Percentiles rank a stretch among this genome's conserved stretches.
phyloP scores from a whole-genome alignment of 2,797 vertebrate genomes.

The Moxostoma hubbsi region DNA sequence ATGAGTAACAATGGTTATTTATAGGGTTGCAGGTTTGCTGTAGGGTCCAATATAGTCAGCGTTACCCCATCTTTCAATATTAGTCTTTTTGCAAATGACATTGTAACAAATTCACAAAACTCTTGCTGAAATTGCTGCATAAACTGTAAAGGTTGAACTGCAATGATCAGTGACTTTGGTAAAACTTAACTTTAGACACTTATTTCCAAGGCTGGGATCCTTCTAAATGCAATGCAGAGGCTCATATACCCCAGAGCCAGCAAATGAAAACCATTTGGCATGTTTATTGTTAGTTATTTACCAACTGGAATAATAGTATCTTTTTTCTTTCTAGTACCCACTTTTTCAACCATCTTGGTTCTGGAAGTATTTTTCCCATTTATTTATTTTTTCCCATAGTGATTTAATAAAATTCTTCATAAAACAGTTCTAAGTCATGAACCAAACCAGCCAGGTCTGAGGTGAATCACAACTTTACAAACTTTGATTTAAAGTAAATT shows the following conservation, averaged over 20 bases:
- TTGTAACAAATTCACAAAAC: slow-evolving; percentile 16
- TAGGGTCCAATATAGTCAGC: not conserved
- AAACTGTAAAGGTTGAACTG: slow-evolving; percentile 7
- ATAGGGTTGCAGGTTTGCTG: not conserved
- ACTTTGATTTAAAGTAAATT: not conserved
- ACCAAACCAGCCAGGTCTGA: too few species aligned
- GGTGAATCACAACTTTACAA: too few species aligned
- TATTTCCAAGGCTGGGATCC: slow-evolving; percentile 15
- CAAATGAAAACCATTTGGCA: not conserved
- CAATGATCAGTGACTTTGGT: slow-evolving; percentile 1
- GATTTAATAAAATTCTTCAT: too few species aligned
- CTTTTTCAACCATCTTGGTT: not conserved
- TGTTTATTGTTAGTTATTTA: not conserved
- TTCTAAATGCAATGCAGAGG: not conserved
- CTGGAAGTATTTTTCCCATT: too few species aligned
- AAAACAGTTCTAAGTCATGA: too few species aligned
- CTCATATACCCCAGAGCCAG: not conserved
- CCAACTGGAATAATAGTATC: not conserved
- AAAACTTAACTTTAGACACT: not conserved
- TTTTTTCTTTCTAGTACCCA: not conserved
- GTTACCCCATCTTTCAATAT: not conserved
- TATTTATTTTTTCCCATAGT: too few species aligned
- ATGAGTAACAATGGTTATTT: not conserved
- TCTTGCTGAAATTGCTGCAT: slow-evolving; percentile 6
- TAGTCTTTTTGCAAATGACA: not conserved